Conservation (phyloP, 2,113 vertebrate genomes). For the Litocranius walleri region DNA sequence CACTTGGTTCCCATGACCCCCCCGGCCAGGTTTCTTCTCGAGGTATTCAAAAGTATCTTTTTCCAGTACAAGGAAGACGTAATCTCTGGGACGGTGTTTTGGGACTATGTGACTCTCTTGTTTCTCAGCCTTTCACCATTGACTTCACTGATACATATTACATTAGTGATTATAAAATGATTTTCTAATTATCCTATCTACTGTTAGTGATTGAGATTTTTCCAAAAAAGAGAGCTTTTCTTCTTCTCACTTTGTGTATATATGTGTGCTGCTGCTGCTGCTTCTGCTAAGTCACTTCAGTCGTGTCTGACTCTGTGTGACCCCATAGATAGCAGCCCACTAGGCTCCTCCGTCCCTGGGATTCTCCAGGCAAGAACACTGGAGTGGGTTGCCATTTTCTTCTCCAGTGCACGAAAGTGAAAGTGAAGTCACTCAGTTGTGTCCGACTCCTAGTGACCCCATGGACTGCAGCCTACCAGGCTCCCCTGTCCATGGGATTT, state of each 20-base stretch:
- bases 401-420: neutral
- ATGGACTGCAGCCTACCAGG: neutral
- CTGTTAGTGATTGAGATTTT: neutral
- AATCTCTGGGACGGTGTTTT: neutral
- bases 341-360: neutral
- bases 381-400: neutral
- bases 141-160: neutral
- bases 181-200: neutral
- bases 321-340: fast-evolving
- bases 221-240: neutral
- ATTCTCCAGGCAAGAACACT: neutral
- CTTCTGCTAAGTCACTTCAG: neutral
- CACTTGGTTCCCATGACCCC: neutral
- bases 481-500: neutral
- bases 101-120: neutral
- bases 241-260: neutral
- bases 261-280: neutral
- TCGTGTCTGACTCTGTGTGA: neutral
- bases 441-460: neutral
- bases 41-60: neutral
- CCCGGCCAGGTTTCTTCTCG: neutral
- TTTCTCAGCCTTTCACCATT: neutral
- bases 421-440: neutral
- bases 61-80: neutral
- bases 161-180: neutral